Evolutionary conservation across 2,797 vertebrate genomes (phyloP), one percentile per base, ranked within the genome.

Genomic region (Limosa lapponica): DNA sequence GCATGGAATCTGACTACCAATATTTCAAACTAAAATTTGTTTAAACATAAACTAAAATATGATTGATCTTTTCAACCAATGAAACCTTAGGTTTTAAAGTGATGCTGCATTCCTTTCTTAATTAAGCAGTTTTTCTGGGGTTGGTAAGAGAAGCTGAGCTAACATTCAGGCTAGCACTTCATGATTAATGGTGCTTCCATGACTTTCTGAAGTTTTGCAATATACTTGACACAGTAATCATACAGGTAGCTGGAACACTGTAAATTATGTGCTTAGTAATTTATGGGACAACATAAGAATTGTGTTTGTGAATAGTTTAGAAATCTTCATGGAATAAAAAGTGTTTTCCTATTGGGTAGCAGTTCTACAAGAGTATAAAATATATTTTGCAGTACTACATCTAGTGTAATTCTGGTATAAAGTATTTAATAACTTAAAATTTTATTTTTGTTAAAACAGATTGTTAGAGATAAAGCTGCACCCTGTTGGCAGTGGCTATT

Each of bases 181-280:
- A 41, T 65, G 57, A 83, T 83, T 83, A 74, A 88, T 75, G 48
- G 39, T 37, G 16, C 13, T 88, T 91, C 69, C 13, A 6, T 17
- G 36, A 19, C 22, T 90, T 91, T 74, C 58, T 57, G 54, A 88
- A 94, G 39, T 81, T 92, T 62, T 72, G 43, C 46, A 75, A 14
- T 65, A 48, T 79, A 32, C 17, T 16, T 55, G 39, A 80, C 25
- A 41, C 6, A 54, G 44, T 70, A 83, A 91, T 83, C 34, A 48
- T 39, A 74, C 16, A 55, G 25, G 37, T 90, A 71, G 27, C 27
- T 75, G 70, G 43, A 74, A 58, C 8, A 36, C 2, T 81, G 10
- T 65, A 66, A 81, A 74, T 82, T 78, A 43, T 10, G 3, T 27
- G 15, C 58, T 82, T 70, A 25, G 16, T 66, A 67, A 88, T 90